phyloP scores from a whole-genome alignment of 2,797 vertebrate genomes.

The Coluber constrictor region DNA sequence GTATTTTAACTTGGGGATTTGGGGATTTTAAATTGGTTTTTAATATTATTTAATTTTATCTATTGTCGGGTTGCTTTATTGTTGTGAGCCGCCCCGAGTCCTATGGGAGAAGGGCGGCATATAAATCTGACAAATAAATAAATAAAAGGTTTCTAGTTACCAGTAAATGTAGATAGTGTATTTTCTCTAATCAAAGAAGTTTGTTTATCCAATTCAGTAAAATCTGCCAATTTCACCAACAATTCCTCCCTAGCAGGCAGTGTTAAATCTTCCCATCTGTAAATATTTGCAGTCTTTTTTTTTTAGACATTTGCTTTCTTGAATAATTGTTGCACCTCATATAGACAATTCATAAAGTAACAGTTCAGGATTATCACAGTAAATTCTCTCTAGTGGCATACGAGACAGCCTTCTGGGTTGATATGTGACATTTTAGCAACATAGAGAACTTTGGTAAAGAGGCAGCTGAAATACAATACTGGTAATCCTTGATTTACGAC shows the following conservation, averaged over 20 bases:
- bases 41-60: no score
- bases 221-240: no score
- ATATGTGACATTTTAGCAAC: background rate
- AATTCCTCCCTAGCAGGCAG: no score
- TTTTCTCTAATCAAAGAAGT: background rate
- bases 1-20: no score
- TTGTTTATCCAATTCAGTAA: no score
- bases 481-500: no score
- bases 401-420: background rate
- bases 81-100: no score
- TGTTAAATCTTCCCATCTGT: no score
- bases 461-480: background rate
- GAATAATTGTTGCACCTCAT: background rate
- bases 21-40: no score
- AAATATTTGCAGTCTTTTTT: background rate
- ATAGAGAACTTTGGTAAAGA: background rate
- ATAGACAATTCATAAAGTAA: background rate
- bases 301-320: background rate
- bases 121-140: no score
- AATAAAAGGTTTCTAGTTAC: background rate
- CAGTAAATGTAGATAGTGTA: background rate
- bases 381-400: background rate
- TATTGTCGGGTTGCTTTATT: no score
- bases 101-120: no score
- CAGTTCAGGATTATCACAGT: background rate